A percentile compares a stretch with the other conserved stretches of the same genome.
Conservation (phyloP, 1,140 invertebrate species). For the Fopius arisanus region DNA sequence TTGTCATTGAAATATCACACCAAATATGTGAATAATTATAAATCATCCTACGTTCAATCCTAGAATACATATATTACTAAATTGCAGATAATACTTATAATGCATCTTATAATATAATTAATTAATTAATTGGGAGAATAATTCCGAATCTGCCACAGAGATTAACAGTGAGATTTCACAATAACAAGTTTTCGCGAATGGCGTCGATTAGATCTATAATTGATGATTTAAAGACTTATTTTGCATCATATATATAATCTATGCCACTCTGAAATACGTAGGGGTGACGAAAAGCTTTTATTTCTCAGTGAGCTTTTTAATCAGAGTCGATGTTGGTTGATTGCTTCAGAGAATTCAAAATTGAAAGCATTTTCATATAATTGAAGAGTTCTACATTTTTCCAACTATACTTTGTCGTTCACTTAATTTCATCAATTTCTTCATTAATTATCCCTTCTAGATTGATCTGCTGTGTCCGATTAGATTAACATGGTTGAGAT, state of each 20-base stretch:
- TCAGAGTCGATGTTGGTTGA: not conserved
- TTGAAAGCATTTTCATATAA: constrained; percentile 27
- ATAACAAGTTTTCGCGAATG: constrained; percentile 12
- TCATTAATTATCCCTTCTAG: not conserved
- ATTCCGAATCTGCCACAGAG: constrained; percentile 18
- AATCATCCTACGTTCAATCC: not conserved
- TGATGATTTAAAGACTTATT: not conserved
- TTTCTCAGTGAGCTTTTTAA: constrained; percentile 6
- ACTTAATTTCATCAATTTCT: constrained; percentile 3
- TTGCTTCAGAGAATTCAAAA: constrained; percentile 1
- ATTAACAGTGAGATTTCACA: constrained; percentile 23
- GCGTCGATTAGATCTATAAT: not conserved
- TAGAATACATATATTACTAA: constrained; percentile 13
- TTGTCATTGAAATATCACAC: not conserved
- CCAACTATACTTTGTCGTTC: constrained; percentile 23
- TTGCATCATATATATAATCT: not conserved
- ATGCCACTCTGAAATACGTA: constrained; percentile 11
- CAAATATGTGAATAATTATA: not conserved
- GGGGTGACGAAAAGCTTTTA: not conserved
- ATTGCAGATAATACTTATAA: constrained; percentile 19
- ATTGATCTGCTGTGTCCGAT: not conserved
- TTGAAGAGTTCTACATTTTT: constrained; percentile 26
- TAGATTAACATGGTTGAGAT: too few relatives aligned
- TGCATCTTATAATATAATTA: not conserved
- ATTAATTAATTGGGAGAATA: not conserved